These are phyloP conservation scores for Drosophila ercepeae DNA, from an alignment of 1,140 invertebrate genomes.

Conservation along the genomic window DNA sequence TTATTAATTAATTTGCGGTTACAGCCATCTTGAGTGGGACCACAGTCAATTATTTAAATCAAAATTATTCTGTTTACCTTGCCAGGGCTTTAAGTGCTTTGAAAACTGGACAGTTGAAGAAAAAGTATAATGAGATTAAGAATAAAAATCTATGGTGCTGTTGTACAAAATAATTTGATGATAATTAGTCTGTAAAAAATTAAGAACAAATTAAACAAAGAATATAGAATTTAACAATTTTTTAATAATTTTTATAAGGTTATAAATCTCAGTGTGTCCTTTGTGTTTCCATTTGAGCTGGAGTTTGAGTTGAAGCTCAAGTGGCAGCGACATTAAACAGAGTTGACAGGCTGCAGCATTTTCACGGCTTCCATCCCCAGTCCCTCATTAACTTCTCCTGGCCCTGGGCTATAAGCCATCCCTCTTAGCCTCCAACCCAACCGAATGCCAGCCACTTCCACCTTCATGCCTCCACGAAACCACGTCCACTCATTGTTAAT, in stretches of 20 bases:
- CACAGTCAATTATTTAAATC: conserved; percentile 59
- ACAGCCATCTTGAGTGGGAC: conserved; percentile 14
- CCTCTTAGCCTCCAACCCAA: not conserved
- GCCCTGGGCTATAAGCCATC: conserved; percentile 34
- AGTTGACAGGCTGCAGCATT: conserved; percentile 70
- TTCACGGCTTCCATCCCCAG: conserved; percentile 10
- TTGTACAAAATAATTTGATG: too few species aligned
- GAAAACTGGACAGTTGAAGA: not conserved
- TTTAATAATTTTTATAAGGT: not conserved
- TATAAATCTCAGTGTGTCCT: not conserved
- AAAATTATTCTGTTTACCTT: conserved; percentile 29
- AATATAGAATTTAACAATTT: not conserved
- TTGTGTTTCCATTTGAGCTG: conserved; percentile 3
- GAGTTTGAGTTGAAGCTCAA: conserved; percentile 29
- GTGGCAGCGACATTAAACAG: conserved; percentile 57
- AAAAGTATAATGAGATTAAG: not conserved
- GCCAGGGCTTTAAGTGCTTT: conserved; percentile 3
- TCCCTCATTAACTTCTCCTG: conserved; percentile 67
- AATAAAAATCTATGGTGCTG: too few species aligned
- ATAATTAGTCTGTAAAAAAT: too few species aligned
- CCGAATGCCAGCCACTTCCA: conserved; percentile 22
- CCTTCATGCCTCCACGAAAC: conserved; percentile 1
- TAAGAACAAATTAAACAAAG: too few species aligned
- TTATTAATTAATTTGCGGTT: conserved; percentile 74
- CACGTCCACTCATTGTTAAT: conserved; percentile 70